Percentiles rank a stretch among this genome's conserved stretches.
Evolutionary conservation across 2,113 vertebrate genomes (phyloP).

Genomic region (Oryzias javanicus): DNA sequence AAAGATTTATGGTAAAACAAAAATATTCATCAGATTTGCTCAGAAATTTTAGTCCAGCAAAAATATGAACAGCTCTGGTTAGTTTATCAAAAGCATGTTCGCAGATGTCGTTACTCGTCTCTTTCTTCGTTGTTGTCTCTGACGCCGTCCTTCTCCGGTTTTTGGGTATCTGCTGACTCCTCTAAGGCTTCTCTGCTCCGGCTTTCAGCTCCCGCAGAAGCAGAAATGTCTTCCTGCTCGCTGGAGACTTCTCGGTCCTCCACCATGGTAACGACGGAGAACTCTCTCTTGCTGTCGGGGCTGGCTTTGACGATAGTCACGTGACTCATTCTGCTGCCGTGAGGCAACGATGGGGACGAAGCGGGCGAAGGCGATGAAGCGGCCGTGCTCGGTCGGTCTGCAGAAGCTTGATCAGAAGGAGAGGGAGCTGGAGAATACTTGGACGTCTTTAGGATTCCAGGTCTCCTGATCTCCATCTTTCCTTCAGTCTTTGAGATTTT

Average conservation of each 20-base stretch:
- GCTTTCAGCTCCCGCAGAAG: conserved; percentile 5
- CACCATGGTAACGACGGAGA: conserved; percentile 55
- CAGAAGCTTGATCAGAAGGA: conserved; percentile 20
- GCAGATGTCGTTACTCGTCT: not conserved
- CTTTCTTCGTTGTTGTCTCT: not conserved
- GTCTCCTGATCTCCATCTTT: conserved; percentile 24
- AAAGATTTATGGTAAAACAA: too few species aligned
- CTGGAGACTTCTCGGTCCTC: conserved; percentile 20
- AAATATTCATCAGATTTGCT: too few species aligned
- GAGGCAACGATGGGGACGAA: conserved; percentile 26
- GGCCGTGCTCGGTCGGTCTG: conserved; percentile 22
- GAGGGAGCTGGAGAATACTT: conserved; percentile 7
- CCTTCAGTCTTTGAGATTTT: conserved; percentile 7
- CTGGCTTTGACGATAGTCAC: conserved; percentile 44
- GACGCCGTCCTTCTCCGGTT: conserved; percentile 52
- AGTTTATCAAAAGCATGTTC: too few species aligned
- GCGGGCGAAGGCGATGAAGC: conserved; percentile 12
- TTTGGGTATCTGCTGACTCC: not conserved
- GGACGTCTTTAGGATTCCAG: conserved; percentile 34
- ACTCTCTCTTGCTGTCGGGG: conserved; percentile 56
- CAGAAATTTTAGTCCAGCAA: too few species aligned
- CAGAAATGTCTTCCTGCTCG: conserved; percentile 1
- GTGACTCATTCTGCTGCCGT: conserved; percentile 15
- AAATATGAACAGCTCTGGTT: too few species aligned
- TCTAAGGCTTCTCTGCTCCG: conserved; percentile 4